Conservation (phyloP, 1,140 invertebrate genomes). For the Temnothorax curvispinosus region DNA sequence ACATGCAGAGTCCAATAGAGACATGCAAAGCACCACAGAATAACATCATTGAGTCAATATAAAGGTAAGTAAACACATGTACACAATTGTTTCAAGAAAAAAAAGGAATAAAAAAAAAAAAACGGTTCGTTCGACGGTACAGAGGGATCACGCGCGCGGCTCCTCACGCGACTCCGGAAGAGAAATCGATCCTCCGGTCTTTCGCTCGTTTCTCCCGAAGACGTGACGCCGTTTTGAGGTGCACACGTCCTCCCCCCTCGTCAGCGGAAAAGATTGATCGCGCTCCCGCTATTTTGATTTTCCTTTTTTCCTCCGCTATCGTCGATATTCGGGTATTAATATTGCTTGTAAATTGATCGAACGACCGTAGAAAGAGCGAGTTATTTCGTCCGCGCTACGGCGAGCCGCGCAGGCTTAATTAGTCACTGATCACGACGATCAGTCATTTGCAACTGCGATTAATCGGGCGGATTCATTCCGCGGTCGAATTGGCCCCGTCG, state of each 20-base stretch:
- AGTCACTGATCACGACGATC: conserved; percentile 42
- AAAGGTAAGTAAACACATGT: conserved; percentile 79
- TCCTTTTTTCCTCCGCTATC: not conserved
- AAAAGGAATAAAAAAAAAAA: conserved; percentile 13
- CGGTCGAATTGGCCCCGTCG: conserved; percentile 3
- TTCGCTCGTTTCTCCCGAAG: conserved; percentile 18
- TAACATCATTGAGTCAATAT: conserved; percentile 83
- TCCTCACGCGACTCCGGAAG: not conserved
- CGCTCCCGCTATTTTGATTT: not conserved
- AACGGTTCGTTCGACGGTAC: not conserved
- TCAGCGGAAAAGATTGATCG: conserved; percentile 38
- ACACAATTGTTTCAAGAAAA: conserved; percentile 74
- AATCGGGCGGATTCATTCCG: conserved; percentile 16
- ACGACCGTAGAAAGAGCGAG: not conserved
- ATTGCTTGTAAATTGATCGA: conserved; percentile 34
- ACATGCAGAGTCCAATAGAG: conserved; percentile 85
- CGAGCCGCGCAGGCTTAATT: conserved; percentile 21
- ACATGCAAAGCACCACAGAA: conserved; percentile 85
- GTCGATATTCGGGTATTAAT: conserved; percentile 27
- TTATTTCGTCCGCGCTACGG: not conserved
- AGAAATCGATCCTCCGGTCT: conserved; percentile 20
- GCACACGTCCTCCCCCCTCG: conserved; percentile 13
- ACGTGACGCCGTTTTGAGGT: not conserved
- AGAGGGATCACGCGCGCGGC: not conserved
- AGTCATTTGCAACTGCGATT: conserved; percentile 59